A percentile compares a stretch with the other conserved stretches of the same genome.
These are phyloP conservation scores for Neodiprion lecontei DNA, from an alignment of 1,140 invertebrate species.

Conservation along the genomic window DNA sequence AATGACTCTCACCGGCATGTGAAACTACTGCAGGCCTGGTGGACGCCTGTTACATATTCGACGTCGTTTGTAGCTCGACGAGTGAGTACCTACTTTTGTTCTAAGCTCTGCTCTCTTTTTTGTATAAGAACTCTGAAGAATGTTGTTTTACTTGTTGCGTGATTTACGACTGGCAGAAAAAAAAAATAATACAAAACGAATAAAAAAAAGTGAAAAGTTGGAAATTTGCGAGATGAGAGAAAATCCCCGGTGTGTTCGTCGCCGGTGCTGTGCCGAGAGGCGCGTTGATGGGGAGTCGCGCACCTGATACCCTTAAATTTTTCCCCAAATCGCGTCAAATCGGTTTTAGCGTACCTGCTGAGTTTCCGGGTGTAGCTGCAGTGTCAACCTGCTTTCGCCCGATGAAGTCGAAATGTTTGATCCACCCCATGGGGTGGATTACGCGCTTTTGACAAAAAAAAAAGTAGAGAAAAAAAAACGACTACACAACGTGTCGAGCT, in stretches of 20 bases:
- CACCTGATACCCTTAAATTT: not conserved
- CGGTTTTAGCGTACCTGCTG: conserved; percentile 44
- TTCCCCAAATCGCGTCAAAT: conserved; percentile 7
- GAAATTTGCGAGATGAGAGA: no score
- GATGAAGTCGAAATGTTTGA: conserved; percentile 53
- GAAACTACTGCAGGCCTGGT: no score
- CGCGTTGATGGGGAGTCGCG: not conserved
- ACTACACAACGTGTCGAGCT: conserved; percentile 16
- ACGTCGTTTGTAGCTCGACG: not conserved
- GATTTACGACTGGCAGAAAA: no score
- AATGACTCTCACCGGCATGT: not conserved
- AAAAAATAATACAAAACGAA: no score
- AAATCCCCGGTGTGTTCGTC: no score
- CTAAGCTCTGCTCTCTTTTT: conserved; percentile 1
- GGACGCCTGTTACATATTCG: not conserved
- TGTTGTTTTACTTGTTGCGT: no score
- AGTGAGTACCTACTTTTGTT: conserved; percentile 14
- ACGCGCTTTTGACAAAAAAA: conserved; percentile 55
- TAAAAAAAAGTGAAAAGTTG: no score
- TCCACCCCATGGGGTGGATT: conserved; percentile 58
- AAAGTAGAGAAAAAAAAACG: conserved; percentile 22
- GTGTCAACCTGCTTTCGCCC: conserved; percentile 23
- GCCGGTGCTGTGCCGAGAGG: no score
- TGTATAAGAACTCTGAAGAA: not conserved
- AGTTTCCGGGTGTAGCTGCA: conserved; percentile 8